Conservation (phyloP, 1,140 invertebrate species). For the Drosophila ogumai region DNA sequence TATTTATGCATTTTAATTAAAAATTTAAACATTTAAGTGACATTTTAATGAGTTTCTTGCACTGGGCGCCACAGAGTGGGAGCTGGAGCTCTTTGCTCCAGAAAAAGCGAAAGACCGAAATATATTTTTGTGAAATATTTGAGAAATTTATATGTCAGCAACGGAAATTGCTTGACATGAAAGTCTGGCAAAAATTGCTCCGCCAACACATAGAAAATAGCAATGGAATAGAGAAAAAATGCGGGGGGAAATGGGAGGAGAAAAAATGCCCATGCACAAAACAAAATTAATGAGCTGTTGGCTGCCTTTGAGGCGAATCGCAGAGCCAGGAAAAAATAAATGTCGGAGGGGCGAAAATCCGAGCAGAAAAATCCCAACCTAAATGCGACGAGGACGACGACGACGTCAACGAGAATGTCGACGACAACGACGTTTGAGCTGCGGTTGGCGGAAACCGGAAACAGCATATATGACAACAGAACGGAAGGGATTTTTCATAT, state of each 20-base stretch:
- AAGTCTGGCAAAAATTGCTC: conserved; percentile 51
- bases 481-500: conserved; percentile 84
- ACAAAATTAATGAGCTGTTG: conserved; percentile 78
- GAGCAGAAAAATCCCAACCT: conserved; percentile 26
- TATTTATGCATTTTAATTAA: conserved; percentile 82
- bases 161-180: conserved; percentile 63
- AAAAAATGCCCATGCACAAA: conserved; percentile 50
- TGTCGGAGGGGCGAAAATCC: conserved; percentile 14
- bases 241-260: conserved; percentile 18
- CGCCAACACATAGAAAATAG: conserved; percentile 46
- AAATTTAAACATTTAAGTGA: conserved; percentile 75
- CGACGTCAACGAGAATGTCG: conserved; percentile 26
- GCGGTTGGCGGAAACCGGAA: conserved; percentile 78
- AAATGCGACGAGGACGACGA: conserved; percentile 38
- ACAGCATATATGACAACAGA: conserved; percentile 84
- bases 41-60: conserved; percentile 76
- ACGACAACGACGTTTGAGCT: conserved; percentile 60
- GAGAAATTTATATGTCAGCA: conserved; percentile 51
- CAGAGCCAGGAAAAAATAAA: conserved; percentile 20
- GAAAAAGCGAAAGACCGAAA: conserved; percentile 35
- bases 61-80: neutral
- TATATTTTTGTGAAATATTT: conserved; percentile 62
- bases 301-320: conserved; percentile 63
- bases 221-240: conserved; percentile 22
- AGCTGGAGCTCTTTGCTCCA: conserved; percentile 18